Percentiles rank a stretch among this genome's conserved stretches.
Evolutionary conservation across 2,888 invertebrate species (phyloP).

Genomic region (Oxycera nigricornis): DNA sequence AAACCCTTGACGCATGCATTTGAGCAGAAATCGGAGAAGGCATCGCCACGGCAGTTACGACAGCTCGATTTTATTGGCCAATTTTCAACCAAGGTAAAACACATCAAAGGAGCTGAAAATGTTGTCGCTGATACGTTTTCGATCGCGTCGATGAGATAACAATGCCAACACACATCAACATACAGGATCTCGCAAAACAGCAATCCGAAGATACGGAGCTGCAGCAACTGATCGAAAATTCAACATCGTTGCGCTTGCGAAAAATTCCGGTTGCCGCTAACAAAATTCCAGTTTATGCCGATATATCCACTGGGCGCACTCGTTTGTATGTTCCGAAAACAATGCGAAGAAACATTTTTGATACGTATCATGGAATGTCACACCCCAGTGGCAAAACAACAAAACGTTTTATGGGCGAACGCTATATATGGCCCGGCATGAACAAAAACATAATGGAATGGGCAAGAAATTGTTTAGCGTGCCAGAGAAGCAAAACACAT

Average conservation of each 20-base stretch:
- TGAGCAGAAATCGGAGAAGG: conserved; percentile 38
- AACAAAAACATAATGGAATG: neutral
- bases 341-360: neutral
- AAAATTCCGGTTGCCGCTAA: too few species aligned
- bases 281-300: neutral
- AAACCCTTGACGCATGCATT: neutral
- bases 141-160: neutral
- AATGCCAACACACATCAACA: conserved; percentile 1
- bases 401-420: neutral
- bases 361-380: neutral
- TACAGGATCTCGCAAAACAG: neutral
- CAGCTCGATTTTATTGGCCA: neutral
- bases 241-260: too few species aligned
- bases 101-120: neutral
- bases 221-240: too few species aligned
- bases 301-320: neutral
- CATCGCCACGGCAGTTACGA: conserved; percentile 37
- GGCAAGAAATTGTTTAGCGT: too few species aligned
- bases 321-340: neutral
- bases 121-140: neutral
- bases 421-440: neutral
- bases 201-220: neutral
- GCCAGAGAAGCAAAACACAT: too few species aligned
- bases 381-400: neutral
- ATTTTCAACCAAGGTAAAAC: neutral